A percentile compares a stretch with the other conserved stretches of the same genome.
phyloP scores from a whole-genome alignment of 1,140 invertebrate species.

The Spodoptera litura region DNA sequence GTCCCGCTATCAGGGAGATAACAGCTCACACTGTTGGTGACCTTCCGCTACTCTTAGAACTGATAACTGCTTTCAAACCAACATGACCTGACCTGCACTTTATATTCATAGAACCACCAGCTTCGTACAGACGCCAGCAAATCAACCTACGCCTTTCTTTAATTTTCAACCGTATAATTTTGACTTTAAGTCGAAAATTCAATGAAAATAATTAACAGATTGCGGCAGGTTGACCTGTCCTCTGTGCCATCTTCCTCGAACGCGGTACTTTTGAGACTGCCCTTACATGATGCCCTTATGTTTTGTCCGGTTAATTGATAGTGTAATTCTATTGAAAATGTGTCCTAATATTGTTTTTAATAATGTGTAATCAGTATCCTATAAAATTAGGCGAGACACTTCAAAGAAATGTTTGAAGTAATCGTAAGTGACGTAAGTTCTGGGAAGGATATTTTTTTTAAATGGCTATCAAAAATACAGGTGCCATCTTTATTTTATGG shows the following conservation, averaged over 20 bases:
- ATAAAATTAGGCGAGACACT: not conserved
- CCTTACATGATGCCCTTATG: constrained; percentile 1
- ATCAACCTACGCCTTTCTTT: too few relatives aligned
- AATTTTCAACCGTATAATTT: too few relatives aligned
- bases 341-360: constrained; percentile 10
- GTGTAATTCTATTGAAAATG: not conserved
- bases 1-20: constrained; percentile 22
- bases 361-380: not conserved
- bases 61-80: constrained; percentile 51
- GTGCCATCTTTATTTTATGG: too few relatives aligned
- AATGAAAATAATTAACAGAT: too few relatives aligned
- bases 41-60: constrained; percentile 57
- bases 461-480: too few relatives aligned
- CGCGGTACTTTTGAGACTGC: constrained; percentile 4
- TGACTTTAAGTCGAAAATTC: too few relatives aligned
- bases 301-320: not conserved
- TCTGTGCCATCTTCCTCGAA: not conserved
- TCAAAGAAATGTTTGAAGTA: too few relatives aligned
- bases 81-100: too few relatives aligned
- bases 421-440: too few relatives aligned
- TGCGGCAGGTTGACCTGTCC: not conserved
- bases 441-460: too few relatives aligned
- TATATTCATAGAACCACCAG: too few relatives aligned
- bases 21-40: constrained; percentile 21
- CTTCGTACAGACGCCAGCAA: too few relatives aligned